These are phyloP conservation scores for Ormyrus nitidulus DNA, from an alignment of 2,888 invertebrate species.

Conservation along the genomic window DNA sequence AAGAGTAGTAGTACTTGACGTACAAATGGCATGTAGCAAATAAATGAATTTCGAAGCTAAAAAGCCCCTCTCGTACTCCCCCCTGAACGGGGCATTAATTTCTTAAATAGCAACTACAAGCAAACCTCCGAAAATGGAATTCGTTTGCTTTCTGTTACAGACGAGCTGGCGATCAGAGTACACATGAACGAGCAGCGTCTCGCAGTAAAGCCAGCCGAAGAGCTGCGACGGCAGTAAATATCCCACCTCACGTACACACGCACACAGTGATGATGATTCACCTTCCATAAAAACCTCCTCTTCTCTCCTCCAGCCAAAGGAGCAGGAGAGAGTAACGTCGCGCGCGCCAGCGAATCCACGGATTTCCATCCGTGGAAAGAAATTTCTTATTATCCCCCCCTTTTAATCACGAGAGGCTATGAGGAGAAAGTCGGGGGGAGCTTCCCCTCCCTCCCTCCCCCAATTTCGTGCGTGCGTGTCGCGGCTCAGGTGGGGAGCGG, in stretches of 20 bases:
- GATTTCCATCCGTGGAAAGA: not conserved
- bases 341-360: not conserved
- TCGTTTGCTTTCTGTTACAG: conserved; percentile 79
- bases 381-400: too few species aligned
- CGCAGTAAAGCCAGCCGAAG: conserved; percentile 35
- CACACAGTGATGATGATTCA: not conserved
- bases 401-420: conserved; percentile 16
- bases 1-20: too few species aligned
- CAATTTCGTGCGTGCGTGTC: not conserved
- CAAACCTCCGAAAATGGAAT: not conserved
- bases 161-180: conserved; percentile 95
- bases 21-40: too few species aligned
- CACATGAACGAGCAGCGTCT: conserved; percentile 86
- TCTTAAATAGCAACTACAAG: too few species aligned
- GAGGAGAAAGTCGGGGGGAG: not conserved
- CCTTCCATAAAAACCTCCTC: conserved; percentile 16
- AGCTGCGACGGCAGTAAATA: conserved; percentile 22
- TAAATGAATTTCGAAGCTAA: too few species aligned
- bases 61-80: not conserved
- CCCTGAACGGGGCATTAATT: not conserved
- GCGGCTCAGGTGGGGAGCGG: conserved; percentile 11
- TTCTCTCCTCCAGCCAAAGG: not conserved
- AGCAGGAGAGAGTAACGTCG: not conserved
- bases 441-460: not conserved
- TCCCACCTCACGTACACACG: conserved; percentile 26